Base-by-base conservation (phyloP, 1,140 invertebrate species). In the Drosophila obscura region DNA sequence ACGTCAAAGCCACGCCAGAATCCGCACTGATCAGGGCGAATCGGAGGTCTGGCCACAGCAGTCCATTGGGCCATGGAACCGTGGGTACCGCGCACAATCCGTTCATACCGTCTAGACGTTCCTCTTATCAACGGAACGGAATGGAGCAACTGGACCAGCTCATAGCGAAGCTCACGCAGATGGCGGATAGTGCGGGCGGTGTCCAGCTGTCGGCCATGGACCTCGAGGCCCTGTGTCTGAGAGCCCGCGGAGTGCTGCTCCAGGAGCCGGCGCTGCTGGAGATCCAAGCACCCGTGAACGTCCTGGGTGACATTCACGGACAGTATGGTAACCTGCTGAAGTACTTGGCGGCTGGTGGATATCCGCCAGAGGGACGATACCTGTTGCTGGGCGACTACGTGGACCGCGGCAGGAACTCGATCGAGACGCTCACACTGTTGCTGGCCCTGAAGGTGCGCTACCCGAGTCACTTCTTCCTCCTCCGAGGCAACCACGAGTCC, bases 281-380 rank as follows among this genome's bases (percentile, higher is more conserved):
- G 93, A 93, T 99, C 50, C 97, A 98, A 93, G 98, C 98, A 44
- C 98, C 98, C 49, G 93, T 99, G 35, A 99, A 99, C 93, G 98
- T 99, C 80, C 99, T 98, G 93, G 97, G 97, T 93, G 99, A 99
- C 92, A 99, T 99, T 80, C 99, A 99, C 92, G 99, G 99, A 61
- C 97, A 99, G 93, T 99, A 99, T 92, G 97, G 97, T 90, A 98
- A 99, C 93, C 93, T 99, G 26, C 93, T 99, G 64, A 95, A 98
- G 89, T 93, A 99, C 75, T 99, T 99, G 93, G 98, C 99, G 90
- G 99, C 99, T 92, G 98, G 98, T 60, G 98, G 98, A 9, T 99
- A 99, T 92, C 99, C 99, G 44, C 99, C 99, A 13, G 97, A 99
- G 91, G 97, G 97, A 22, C 99, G 99, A 93, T 99, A 99, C 93